These are phyloP conservation scores for Pantelozetes paolii DNA, from an alignment of 2,888 invertebrate species.

Conservation along the genomic window DNA sequence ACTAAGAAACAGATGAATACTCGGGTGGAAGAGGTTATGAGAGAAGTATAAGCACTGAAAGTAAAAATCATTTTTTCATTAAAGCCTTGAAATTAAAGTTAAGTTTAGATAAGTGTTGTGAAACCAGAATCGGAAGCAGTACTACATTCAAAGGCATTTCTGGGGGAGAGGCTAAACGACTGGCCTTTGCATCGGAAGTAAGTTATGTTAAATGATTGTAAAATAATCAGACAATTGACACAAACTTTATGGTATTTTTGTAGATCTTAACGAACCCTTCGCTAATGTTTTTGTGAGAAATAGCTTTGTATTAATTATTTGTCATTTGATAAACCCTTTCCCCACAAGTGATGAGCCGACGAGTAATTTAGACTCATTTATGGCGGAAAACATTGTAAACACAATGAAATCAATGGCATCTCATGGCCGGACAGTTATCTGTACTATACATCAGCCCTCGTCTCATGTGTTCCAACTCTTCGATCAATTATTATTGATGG, in stretches of 20 bases:
- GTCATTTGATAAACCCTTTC: too few relatives aligned
- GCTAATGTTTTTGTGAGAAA: slow-evolving; percentile 69
- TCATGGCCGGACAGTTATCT: slow-evolving; percentile 56
- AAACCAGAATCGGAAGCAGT: slow-evolving; percentile 82
- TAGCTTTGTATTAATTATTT: too few relatives aligned
- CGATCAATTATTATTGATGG: slow-evolving; percentile 56
- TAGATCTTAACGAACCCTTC: too few relatives aligned
- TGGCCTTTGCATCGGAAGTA: slow-evolving; percentile 96
- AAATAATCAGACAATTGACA: background rate
- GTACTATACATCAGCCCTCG: slow-evolving; percentile 60
- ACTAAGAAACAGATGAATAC: background rate
- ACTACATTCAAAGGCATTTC: slow-evolving; percentile 86
- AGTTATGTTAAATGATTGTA: background rate
- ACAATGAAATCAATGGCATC: slow-evolving; percentile 56
- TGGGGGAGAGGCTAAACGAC: slow-evolving; percentile 90
- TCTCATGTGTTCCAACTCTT: slow-evolving; percentile 57
- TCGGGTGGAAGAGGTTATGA: background rate
- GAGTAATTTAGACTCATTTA: slow-evolving; percentile 90
- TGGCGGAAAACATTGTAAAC: slow-evolving; percentile 88
- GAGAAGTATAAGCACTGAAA: too few relatives aligned
- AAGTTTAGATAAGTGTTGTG: slow-evolving; percentile 78
- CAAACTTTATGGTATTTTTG: slow-evolving; percentile 67
- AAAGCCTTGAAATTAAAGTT: too few relatives aligned
- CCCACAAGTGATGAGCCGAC: slow-evolving; percentile 89
- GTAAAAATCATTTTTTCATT: too few relatives aligned